These are phyloP conservation scores for Gymnothorax javanicus DNA, from an alignment of 2,797 vertebrate species.

Conservation along the genomic window DNA sequence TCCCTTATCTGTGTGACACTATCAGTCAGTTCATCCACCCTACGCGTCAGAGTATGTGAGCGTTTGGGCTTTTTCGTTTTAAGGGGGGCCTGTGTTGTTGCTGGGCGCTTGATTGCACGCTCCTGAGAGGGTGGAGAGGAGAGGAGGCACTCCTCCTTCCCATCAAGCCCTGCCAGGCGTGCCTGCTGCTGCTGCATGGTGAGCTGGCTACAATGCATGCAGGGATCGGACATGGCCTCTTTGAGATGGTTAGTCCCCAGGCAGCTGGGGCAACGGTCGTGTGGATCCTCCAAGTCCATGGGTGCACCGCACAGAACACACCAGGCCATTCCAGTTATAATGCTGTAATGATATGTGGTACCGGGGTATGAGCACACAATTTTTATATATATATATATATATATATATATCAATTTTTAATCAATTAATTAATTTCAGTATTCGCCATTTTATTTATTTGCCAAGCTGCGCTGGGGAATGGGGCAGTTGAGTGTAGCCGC, in stretches of 20 bases:
- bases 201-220: slow-evolving; percentile 8
- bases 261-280: slow-evolving; percentile 7
- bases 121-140: not conserved
- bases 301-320: no score
- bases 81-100: no score
- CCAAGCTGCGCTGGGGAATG: not conserved
- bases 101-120: not conserved
- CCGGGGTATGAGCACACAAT: not conserved
- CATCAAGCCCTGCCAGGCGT: not conserved
- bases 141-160: slow-evolving; percentile 3
- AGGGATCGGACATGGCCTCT: slow-evolving; percentile 17
- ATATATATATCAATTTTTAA: not conserved
- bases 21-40: no score
- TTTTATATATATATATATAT: not conserved
- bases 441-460: not conserved
- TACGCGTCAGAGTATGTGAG: no score
- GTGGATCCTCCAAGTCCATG: slow-evolving; percentile 1
- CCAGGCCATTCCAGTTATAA: not conserved
- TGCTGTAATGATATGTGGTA: not conserved
- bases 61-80: no score
- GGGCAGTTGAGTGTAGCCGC: not conserved
- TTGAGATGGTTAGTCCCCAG: slow-evolving; percentile 11
- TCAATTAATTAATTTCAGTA: not conserved
- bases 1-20: no score
- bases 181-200: slow-evolving; percentile 14